phyloP scores from a whole-genome alignment of 2,888 invertebrate species.

The Eurytoma adleriae region DNA sequence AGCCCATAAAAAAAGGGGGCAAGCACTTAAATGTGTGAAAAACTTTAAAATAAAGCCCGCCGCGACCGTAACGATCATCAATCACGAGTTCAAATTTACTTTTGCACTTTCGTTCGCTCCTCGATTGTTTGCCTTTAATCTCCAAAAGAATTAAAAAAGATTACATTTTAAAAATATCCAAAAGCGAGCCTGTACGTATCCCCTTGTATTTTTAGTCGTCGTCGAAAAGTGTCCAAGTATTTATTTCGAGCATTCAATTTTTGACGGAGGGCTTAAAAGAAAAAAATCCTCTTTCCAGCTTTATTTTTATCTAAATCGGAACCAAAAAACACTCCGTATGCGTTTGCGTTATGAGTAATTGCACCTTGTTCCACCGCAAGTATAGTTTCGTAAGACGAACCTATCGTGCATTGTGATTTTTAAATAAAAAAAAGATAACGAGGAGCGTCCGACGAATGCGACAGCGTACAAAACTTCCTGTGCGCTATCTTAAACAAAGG shows the following conservation, averaged over 20 bases:
- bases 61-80: no score
- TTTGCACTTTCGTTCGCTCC: no score
- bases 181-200: background rate
- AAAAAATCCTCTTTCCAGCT: background rate
- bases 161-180: slow-evolving; percentile 19
- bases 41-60: no score
- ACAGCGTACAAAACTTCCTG: background rate
- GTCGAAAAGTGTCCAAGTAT: slow-evolving; percentile 24
- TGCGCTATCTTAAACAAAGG: background rate
- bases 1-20: no score
- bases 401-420: slow-evolving; percentile 27
- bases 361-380: background rate
- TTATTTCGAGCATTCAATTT: slow-evolving; percentile 31
- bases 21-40: no score
- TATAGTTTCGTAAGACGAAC: slow-evolving; percentile 11
- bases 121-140: no score
- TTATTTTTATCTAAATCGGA: background rate
- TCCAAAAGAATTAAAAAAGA: slow-evolving; percentile 3
- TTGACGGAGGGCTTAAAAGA: background rate
- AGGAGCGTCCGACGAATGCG: background rate
- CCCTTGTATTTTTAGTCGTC: slow-evolving; percentile 37
- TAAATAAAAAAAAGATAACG: slow-evolving; percentile 18
- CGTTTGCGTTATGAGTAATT: slow-evolving; percentile 1
- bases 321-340: background rate
- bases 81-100: no score